Conservation (phyloP, 1,140 invertebrate genomes). For the Eriocheir sinensis region DNA sequence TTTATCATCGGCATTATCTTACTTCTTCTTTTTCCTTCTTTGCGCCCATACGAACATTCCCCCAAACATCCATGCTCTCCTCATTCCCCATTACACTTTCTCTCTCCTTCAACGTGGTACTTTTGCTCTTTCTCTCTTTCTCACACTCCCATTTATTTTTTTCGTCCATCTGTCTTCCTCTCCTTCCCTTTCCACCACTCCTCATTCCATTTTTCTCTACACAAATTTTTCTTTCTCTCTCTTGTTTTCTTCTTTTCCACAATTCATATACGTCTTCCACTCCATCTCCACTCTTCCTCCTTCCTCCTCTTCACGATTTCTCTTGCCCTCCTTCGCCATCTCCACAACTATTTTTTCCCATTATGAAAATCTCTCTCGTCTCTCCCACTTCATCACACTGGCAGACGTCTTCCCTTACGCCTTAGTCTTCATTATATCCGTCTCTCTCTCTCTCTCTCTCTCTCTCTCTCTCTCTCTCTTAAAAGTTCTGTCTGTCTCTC, state of each 20-base stretch:
- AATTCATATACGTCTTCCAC: neutral
- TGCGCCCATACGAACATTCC: too few species aligned
- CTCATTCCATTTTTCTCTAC: neutral
- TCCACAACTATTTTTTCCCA: too few species aligned
- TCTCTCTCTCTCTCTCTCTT: neutral
- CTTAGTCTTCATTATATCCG: too few species aligned
- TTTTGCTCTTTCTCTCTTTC: neutral
- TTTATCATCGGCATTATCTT: too few species aligned
- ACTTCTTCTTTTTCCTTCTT: too few species aligned
- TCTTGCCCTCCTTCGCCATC: neutral
- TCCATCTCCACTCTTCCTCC: neutral
- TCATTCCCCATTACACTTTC: neutral
- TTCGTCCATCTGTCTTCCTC: too few species aligned
- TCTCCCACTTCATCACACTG: too few species aligned
- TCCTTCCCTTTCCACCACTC: slow-evolving; percentile 25
- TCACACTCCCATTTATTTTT: neutral
- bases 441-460: slow-evolving; percentile 38
- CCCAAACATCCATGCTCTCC: too few species aligned
- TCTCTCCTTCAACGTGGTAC: neutral
- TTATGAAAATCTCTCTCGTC: too few species aligned
- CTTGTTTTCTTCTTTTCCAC: neutral
- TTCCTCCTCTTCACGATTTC: neutral
- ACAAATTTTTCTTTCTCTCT: neutral
- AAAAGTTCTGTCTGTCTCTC: neutral
- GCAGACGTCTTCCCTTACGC: too few species aligned